Base-by-base conservation (phyloP, 2,888 invertebrate genomes). In the Nycteola revayana region DNA sequence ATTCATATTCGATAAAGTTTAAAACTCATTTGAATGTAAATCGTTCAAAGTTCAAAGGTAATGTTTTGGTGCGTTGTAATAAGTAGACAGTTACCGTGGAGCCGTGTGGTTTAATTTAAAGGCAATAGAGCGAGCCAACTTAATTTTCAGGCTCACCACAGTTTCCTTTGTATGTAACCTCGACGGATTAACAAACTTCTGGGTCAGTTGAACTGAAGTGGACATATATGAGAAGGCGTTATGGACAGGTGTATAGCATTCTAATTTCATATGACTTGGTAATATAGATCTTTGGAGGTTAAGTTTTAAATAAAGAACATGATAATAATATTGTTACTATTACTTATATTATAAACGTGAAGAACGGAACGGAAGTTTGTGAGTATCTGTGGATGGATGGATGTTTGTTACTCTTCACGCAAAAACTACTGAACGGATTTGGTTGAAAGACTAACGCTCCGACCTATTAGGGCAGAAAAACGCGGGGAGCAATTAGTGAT, bases 71-170 rank as follows among this genome's bases (percentile, higher is more conserved):
- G 56, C 49, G 48, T 46, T 46, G 54, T 53, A 60, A 63, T 60
- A 61, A 59, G 59, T 62, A 60, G 49, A 14, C 14, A 53, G 60
- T 66, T 59, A 59, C 62, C 65, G 53, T 43, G 53, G 49, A 56
- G 58, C 66, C n/a, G n/a, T 57, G 63, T 66, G 72, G 75, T 73
- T 81, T 81, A 78, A 84, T 85, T 80, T 75, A 71, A 74, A 79
- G 75, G 84, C 84, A 85, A 83, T 83, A 80, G 81, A 82, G 78
- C 83, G 77, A 60, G 64, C 69, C 76, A 80, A 83, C 81, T 82
- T 84, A 81, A 86, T 87, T 86, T 85, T 84, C 83, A 78, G 79
- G 80, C 75, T 83, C 78, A 73, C 79, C 77, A 81, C 82, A 77
- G 78, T 59, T 76, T 77, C 81, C 85, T 85, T 84, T 84, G 83